Conservation (phyloP, 2,888 invertebrate species). For the Philonicus albiceps region DNA sequence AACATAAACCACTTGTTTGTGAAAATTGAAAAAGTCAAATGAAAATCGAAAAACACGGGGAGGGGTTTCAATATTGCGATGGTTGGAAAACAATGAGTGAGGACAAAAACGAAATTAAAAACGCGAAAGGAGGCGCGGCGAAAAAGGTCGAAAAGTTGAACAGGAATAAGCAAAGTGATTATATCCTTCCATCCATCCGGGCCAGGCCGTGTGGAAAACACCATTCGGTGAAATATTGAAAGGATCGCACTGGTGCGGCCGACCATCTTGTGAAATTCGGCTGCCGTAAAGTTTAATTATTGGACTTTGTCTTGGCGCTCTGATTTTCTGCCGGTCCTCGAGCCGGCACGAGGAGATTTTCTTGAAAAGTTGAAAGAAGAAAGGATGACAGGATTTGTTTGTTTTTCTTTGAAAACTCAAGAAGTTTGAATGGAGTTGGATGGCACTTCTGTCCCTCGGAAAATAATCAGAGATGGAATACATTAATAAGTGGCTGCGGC, state of each 20-base stretch:
- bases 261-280: constrained; percentile 13
- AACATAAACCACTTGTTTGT: neutral
- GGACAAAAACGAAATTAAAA: constrained; percentile 1
- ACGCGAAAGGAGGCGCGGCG: neutral
- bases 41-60: neutral
- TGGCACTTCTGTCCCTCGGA: constrained; percentile 9
- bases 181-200: neutral
- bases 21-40: neutral
- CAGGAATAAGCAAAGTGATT: constrained; percentile 5
- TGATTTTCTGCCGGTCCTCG: neutral
- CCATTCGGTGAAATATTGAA: constrained; percentile 33
- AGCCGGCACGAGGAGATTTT: constrained; percentile 6
- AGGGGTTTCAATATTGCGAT: neutral
- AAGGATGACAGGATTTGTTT: constrained; percentile 46
- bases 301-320: constrained; percentile 41
- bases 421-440: constrained; percentile 37
- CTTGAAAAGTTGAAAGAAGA: constrained; percentile 38
- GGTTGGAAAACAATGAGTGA: neutral
- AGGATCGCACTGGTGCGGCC: neutral
- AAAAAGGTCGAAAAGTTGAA: neutral
- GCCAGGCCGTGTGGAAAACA: neutral
- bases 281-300: constrained; percentile 43
- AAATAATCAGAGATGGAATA: constrained; percentile 39
- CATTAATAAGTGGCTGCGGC: constrained; percentile 23
- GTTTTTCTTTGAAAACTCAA: constrained; percentile 28